Evolutionary conservation across 2,797 vertebrate genomes (phyloP).

Genomic region (Pteronotus mesoamericanus): DNA sequence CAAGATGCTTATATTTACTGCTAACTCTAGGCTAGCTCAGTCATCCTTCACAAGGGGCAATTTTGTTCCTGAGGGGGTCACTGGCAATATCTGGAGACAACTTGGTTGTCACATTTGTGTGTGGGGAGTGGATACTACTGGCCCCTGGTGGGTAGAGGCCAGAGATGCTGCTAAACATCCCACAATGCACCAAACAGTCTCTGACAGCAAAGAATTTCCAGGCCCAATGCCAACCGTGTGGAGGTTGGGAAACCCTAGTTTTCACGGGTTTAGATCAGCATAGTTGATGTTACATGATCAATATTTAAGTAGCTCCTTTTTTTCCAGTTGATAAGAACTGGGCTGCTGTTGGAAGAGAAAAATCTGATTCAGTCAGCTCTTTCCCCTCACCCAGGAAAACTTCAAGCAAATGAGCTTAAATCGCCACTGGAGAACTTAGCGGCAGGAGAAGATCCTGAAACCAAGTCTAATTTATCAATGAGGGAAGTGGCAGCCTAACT

Average conservation of each 20-base stretch:
- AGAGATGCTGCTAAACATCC: not conserved
- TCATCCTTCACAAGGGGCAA: not conserved
- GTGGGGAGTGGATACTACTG: not conserved
- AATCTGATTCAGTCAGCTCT: not conserved
- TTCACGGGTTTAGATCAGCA: not conserved
- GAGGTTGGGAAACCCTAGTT: not conserved
- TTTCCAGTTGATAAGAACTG: not conserved
- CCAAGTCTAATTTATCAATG: not conserved
- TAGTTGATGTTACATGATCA: not conserved
- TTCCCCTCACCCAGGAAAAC: not conserved
- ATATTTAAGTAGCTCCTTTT: not conserved
- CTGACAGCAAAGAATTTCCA: not conserved
- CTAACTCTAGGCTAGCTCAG: not conserved
- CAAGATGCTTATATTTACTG: not conserved
- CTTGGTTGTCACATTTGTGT: not conserved
- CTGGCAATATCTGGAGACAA: not conserved
- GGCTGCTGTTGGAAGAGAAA: not conserved
- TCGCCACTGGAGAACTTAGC: not conserved
- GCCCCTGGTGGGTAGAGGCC: not conserved
- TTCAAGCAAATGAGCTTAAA: not conserved
- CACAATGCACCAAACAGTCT: not conserved
- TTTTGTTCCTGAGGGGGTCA: not conserved
- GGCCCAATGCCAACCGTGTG: not conserved
- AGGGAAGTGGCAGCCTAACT: not conserved
- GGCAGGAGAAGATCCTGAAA: not conserved